Conservation (phyloP, 2,797 vertebrate species). For the Scleropages formosus region DNA sequence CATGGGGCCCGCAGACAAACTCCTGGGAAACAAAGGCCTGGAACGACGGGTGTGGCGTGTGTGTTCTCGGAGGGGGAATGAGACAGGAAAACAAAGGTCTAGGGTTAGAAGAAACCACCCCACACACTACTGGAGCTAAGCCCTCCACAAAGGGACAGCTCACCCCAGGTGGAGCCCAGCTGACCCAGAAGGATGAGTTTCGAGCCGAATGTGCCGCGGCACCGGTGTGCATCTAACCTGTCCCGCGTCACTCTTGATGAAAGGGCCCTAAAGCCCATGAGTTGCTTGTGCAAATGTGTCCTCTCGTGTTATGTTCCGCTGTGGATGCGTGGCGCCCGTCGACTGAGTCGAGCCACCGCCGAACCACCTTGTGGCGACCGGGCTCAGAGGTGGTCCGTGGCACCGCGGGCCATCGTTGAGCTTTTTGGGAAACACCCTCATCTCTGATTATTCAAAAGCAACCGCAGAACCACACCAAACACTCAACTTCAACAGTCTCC, state of each 20-base stretch:
- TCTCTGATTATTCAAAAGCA: too few species aligned
- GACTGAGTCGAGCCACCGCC: too few species aligned
- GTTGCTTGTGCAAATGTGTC: neutral
- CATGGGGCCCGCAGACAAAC: conserved; percentile 2
- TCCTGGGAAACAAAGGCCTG: neutral
- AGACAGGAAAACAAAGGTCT: too few species aligned
- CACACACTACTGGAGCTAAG: neutral
- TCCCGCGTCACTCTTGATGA: neutral
- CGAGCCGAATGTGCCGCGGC: too few species aligned
- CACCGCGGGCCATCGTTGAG: too few species aligned
- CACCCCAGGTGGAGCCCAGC: neutral
- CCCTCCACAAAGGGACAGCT: conserved; percentile 8
- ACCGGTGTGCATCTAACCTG: neutral
- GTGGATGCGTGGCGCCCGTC: too few species aligned
- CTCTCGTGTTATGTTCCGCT: too few species aligned
- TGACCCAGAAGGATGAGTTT: neutral
- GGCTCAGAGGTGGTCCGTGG: too few species aligned
- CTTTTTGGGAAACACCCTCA: too few species aligned
- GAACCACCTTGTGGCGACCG: too few species aligned
- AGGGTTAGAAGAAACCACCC: neutral
- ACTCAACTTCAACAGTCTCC: neutral
- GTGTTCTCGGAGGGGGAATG: neutral
- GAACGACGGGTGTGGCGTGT: neutral
- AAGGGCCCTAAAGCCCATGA: neutral
- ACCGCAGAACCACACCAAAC: neutral